These are phyloP conservation scores for Hartigia nigra DNA, from an alignment of 2,888 invertebrate species.

Conservation along the genomic window DNA sequence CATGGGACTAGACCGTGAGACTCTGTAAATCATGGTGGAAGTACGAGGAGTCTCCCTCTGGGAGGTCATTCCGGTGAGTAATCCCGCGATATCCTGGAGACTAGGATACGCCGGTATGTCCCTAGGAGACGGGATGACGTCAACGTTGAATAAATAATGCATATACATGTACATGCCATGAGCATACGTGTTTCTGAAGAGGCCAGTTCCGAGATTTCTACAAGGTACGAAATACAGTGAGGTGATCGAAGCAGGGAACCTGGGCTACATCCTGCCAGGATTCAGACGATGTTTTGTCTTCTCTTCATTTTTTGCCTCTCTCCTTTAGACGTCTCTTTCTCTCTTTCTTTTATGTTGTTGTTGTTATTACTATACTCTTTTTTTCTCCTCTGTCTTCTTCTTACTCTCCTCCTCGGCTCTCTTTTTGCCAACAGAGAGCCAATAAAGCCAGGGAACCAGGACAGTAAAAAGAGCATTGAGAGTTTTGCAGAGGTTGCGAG, in stretches of 20 bases:
- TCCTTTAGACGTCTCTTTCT: not conserved
- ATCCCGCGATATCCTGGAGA: not conserved
- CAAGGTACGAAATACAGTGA: not conserved
- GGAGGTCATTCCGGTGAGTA: not conserved
- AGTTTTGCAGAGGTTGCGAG: slow-evolving; percentile 11
- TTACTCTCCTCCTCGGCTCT: slow-evolving; percentile 30
- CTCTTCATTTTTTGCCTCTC: slow-evolving; percentile 1
- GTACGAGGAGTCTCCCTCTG: not conserved
- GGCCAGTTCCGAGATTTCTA: not conserved
- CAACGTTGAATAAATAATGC: not conserved
- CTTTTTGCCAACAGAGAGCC: slow-evolving; percentile 39
- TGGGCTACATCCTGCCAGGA: not conserved
- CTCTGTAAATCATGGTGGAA: not conserved
- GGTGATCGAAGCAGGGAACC: not conserved
- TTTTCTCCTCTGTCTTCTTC: slow-evolving; percentile 15
- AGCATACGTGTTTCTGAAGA: not conserved
- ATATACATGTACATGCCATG: not conserved
- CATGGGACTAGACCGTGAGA: not conserved
- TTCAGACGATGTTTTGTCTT: slow-evolving; percentile 5
- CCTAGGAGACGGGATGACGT: not conserved
- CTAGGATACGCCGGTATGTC: not conserved
- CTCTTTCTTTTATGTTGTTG: not conserved
- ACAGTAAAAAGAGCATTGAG: slow-evolving; percentile 30
- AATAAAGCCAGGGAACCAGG: slow-evolving; percentile 45
- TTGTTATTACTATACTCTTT: slow-evolving; percentile 3